Base-by-base conservation (phyloP, 2,888 invertebrate genomes). In the Sesia apiformis region DNA sequence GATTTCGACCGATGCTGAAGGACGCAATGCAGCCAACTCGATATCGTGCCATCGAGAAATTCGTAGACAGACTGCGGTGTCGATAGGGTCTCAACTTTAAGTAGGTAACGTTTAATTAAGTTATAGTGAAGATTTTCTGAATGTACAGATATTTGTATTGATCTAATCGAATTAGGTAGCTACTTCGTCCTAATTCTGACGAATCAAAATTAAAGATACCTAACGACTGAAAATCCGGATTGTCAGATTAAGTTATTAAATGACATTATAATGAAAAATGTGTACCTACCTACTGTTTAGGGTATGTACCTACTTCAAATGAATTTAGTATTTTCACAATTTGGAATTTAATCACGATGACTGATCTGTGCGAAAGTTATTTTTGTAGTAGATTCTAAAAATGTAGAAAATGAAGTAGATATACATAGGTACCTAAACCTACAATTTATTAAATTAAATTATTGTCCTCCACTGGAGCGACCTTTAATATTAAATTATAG, bases 41-140 rank as follows among this genome's bases (percentile, higher is more conserved):
- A 4, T 92, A 96, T 68, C 92, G 96, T 60, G 95, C 96, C 70
- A 94, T 98, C 56, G 94, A 95, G 68, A 97, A 97, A 76, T 93
- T 94, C 55, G 84, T 98, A 52, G 91, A 91, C 59, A 90, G 91
- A 61, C 83, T 93, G 54, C 76, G 70, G 49, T 82, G 76, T 62
- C 79, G 77, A 60, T 81, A 76, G 52, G 39, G 2, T 23, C 23
- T 23, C 23, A 23, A 23, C 23, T 23, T 23, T 23, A 23, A 23
- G 1, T 23, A 23, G 2, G 1, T 23, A 23, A 23, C 23, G 23
- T 23, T 23, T 23, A 23, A 23, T 1, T 23, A 23, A 23, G 1
- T 23, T 23, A 23, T 23, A 23, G 23, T 23, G 23, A 23, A 23
- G 2, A 23, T 23, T 23, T 23, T 23, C 23, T 23, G 23, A 23